Evolutionary conservation across 2,888 invertebrate species (phyloP).

Genomic region (Drosophila histrio): DNA sequence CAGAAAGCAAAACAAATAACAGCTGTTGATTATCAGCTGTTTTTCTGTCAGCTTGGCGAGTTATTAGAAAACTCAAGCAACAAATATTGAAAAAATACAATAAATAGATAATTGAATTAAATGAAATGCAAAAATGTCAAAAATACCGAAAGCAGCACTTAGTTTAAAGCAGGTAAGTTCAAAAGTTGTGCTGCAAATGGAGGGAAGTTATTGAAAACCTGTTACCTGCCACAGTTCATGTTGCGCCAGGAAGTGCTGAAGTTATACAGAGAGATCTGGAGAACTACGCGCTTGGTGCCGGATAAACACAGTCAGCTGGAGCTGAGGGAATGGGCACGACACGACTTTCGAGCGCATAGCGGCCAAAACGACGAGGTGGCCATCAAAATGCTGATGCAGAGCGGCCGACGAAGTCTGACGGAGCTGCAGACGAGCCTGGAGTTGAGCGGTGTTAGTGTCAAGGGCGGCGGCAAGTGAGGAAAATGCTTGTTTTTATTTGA

Average conservation of each 20-base stretch:
- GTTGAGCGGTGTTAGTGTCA: constrained; percentile 84
- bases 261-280: constrained; percentile 90
- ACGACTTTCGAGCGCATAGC: constrained; percentile 90
- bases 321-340: constrained; percentile 89
- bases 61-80: background rate
- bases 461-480: constrained; percentile 34
- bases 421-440: constrained; percentile 88
- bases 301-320: constrained; percentile 87
- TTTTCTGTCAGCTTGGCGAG: background rate
- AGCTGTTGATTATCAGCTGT: constrained; percentile 52
- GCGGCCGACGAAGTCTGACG: constrained; percentile 89
- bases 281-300: constrained; percentile 88
- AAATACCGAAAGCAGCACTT: constrained; percentile 85
- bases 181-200: too few relatives aligned
- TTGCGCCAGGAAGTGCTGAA: constrained; percentile 91
- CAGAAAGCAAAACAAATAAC: constrained; percentile 8
- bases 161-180: constrained; percentile 87
- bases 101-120: background rate
- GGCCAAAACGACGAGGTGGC: constrained; percentile 89
- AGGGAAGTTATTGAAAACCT: too few relatives aligned
- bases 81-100: background rate
- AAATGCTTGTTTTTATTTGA: constrained; percentile 58
- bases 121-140: constrained; percentile 61
- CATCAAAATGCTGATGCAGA: constrained; percentile 89
- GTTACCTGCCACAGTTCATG: too few relatives aligned